Evolutionary conservation across 2,888 invertebrate species (phyloP).

Genomic region (Celastrina argiolus): DNA sequence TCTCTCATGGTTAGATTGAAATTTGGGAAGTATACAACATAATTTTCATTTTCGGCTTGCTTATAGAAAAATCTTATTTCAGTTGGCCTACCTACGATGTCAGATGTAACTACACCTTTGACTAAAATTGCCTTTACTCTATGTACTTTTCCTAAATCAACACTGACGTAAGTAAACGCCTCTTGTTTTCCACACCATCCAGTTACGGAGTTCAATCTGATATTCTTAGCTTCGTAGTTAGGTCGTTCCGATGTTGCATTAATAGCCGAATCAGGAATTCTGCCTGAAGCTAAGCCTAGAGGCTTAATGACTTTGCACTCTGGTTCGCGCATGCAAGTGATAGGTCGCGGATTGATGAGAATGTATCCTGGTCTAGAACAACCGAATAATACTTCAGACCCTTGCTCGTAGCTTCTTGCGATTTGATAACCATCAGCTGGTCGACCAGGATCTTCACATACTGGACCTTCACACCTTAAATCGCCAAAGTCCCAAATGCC

Average conservation of each 20-base stretch:
- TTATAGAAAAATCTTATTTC: constrained; percentile 98
- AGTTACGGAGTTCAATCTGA: constrained; percentile 93
- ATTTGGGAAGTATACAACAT: constrained; percentile 97
- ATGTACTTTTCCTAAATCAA: constrained; percentile 95
- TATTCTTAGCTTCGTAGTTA: constrained; percentile 93
- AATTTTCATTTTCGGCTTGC: constrained; percentile 94
- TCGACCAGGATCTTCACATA: constrained; percentile 96
- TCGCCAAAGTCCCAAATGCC: constrained; percentile 99
- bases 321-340: constrained; percentile 93
- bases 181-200: constrained; percentile 99
- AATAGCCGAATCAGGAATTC: constrained; percentile 95
- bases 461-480: constrained; percentile 96
- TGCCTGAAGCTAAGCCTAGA: constrained; percentile 92
- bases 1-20: constrained; percentile 96
- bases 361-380: constrained; percentile 95
- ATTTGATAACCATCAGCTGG: constrained; percentile 94
- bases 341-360: constrained; percentile 92
- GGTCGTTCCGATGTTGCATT: constrained; percentile 96
- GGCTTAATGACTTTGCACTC: constrained; percentile 96
- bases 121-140: constrained; percentile 95
- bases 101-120: constrained; percentile 96
- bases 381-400: constrained; percentile 93
- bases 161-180: constrained; percentile 96
- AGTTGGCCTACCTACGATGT: constrained; percentile 96
- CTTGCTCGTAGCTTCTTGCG: constrained; percentile 90